Evolutionary conservation across 1,140 invertebrate species (phyloP), one percentile per base, ranked within the genome.

Genomic region (Acarapis woodi): DNA sequence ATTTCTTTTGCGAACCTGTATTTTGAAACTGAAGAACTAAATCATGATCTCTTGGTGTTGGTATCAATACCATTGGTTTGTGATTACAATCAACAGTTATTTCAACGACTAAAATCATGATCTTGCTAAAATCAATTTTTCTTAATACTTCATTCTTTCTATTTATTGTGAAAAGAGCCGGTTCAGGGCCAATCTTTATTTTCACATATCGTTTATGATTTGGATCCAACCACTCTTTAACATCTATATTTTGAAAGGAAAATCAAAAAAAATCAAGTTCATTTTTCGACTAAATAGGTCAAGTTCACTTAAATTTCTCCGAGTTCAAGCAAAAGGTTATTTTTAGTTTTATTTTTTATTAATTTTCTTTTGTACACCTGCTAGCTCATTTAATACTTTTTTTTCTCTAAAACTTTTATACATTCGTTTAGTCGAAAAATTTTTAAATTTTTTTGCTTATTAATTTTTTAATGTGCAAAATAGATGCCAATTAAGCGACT

Each of bases 181-280:
- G 65, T 26, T 58, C 56, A 3, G 56, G 54, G 9, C 61, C 61
- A 39, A 63, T 77, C 46, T 80, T 73, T 0, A 93, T 65, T 48
- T 83, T 87, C 0, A 90, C 79, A 5, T 82, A 57, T 5, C 85
- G 62, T 45, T 79, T 79, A 51, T 85, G 71, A 46, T 85, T 83
- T 12, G 80, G 79, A 49, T 90, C 82, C 4, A 93, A 56, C 85
- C 85, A 93, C 55, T 94, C 85, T 19, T 80, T 68, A 14, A 83
- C 79, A 23, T 79, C 62, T 48, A 28, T n/a, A 18, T 12, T 14
- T 6, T 3, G n/a, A 28, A 32, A 12, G 36, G 16, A 26, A 43
- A 25, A 8, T 9, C 15, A 35, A 14, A n/a, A 10, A 18, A 42
- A 35, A 16, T 23, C 4, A 16, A 22, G 9, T 25, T 20, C 10